Percentiles rank a stretch among this genome's conserved stretches.
These are phyloP conservation scores for Tiliqua scincoides DNA, from an alignment of 2,113 vertebrate genomes.

Conservation along the genomic window DNA sequence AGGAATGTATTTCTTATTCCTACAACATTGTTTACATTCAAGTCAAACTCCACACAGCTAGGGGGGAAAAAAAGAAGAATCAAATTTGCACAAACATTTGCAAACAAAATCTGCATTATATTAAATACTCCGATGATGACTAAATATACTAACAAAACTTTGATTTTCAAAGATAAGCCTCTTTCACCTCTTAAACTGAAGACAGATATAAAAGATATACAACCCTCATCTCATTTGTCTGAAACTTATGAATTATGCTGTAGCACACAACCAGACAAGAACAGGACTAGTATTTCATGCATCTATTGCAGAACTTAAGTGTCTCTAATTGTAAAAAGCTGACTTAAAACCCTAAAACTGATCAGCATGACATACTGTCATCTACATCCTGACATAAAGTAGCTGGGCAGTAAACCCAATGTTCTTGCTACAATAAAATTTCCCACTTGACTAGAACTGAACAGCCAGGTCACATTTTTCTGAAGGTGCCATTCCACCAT, in stretches of 20 bases:
- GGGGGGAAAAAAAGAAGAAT: conserved; percentile 44
- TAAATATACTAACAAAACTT: no score
- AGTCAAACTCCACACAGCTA: conserved; percentile 94
- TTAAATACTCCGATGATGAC: neutral
- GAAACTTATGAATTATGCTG: neutral
- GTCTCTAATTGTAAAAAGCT: neutral
- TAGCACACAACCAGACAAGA: neutral
- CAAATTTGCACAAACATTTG: conserved; percentile 15
- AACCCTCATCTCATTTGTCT: neutral
- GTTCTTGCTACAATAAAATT: neutral
- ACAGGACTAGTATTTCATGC: neutral
- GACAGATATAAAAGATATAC: neutral
- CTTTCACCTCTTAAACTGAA: neutral
- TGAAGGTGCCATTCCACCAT: no score
- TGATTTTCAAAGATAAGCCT: neutral
- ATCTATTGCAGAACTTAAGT: neutral
- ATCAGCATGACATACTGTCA: neutral
- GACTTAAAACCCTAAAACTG: neutral
- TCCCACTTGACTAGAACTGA: no score
- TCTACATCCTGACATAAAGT: neutral
- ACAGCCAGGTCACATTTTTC: no score
- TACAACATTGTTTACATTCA: conserved; percentile 97
- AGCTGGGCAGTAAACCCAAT: neutral
- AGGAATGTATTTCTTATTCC: conserved; percentile 99
- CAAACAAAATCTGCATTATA: conserved; percentile 31